A percentile compares a stretch with the other conserved stretches of the same genome.
These are phyloP conservation scores for Florisuga fusca DNA, from an alignment of 2,797 vertebrate genomes.

Conservation along the genomic window DNA sequence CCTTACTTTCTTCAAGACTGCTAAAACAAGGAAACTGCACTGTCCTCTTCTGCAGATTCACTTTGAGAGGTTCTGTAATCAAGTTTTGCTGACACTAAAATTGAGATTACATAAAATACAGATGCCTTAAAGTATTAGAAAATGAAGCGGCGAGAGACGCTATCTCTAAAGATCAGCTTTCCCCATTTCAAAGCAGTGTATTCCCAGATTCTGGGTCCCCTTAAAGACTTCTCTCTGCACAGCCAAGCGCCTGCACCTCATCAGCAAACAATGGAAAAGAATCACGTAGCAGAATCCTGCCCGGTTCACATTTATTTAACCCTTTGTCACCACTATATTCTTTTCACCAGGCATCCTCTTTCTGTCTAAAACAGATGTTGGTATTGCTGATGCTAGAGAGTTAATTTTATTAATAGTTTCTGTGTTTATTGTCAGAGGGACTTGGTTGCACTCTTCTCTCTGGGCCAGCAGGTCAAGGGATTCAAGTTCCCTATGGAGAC, in stretches of 20 bases:
- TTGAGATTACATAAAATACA: conserved; percentile 2
- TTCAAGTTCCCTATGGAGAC: neutral
- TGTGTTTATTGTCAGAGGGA: conserved; percentile 49
- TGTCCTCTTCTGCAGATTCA: neutral
- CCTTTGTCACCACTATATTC: neutral
- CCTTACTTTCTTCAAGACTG: neutral
- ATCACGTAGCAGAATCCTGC: conserved; percentile 24
- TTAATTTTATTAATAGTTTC: conserved; percentile 42
- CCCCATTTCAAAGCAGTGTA: neutral
- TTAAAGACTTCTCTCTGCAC: neutral
- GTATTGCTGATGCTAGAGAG: conserved; percentile 22
- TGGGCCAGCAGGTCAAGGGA: neutral
- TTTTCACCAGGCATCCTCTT: conserved; percentile 26
- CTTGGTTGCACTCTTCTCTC: conserved; percentile 40
- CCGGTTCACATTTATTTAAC: conserved; percentile 39
- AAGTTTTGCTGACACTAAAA: conserved; percentile 20
- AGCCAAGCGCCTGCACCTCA: conserved; percentile 52
- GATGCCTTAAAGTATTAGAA: conserved; percentile 15
- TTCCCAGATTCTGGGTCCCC: neutral
- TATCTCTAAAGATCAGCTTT: conserved; percentile 21
- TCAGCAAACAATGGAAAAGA: conserved; percentile 52
- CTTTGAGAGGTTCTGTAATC: conserved; percentile 14
- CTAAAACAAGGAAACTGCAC: neutral
- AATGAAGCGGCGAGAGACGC: neutral
- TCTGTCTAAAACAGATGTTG: neutral